Evolutionary conservation across 1,140 invertebrate genomes (phyloP).

Genomic region (Solenopsis fugax): DNA sequence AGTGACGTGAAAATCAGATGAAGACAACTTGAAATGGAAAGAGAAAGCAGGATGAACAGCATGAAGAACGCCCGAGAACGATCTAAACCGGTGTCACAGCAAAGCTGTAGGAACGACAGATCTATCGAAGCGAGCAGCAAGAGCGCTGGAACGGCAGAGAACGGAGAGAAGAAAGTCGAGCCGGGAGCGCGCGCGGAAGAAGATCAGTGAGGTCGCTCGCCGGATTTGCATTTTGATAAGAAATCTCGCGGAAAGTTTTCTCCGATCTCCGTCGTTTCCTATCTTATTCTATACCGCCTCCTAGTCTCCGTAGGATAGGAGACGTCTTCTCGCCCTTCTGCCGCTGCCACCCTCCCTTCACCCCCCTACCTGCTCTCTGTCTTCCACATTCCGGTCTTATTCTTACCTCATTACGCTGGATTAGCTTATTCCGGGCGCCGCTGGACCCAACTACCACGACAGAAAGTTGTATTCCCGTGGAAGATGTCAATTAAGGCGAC

Average conservation of each 20-base stretch:
- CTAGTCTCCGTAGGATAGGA: constrained; percentile 51
- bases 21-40: constrained; percentile 38
- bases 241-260: constrained; percentile 85
- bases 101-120: constrained; percentile 73
- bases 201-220: constrained; percentile 77
- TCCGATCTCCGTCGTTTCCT: constrained; percentile 72
- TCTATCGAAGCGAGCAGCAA: constrained; percentile 70
- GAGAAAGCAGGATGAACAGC: constrained; percentile 30
- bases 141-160: constrained; percentile 46
- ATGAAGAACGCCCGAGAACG: constrained; percentile 17
- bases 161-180: constrained; percentile 61
- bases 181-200: constrained; percentile 41
- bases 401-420: constrained; percentile 85
- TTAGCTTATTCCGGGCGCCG: constrained; percentile 79
- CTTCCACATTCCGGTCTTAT: constrained; percentile 78
- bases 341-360: constrained; percentile 18
- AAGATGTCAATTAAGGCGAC: constrained; percentile 63
- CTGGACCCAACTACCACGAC: constrained; percentile 2
- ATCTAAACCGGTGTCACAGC: constrained; percentile 59
- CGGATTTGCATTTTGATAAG: constrained; percentile 87
- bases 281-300: constrained; percentile 66
- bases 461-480: constrained; percentile 24
- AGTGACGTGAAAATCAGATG: constrained; percentile 65
- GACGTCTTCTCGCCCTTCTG: constrained; percentile 37
- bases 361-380: constrained; percentile 1